These are phyloP conservation scores for Melopsittacus undulatus DNA, from an alignment of 2,797 vertebrate genomes.

Conservation along the genomic window DNA sequence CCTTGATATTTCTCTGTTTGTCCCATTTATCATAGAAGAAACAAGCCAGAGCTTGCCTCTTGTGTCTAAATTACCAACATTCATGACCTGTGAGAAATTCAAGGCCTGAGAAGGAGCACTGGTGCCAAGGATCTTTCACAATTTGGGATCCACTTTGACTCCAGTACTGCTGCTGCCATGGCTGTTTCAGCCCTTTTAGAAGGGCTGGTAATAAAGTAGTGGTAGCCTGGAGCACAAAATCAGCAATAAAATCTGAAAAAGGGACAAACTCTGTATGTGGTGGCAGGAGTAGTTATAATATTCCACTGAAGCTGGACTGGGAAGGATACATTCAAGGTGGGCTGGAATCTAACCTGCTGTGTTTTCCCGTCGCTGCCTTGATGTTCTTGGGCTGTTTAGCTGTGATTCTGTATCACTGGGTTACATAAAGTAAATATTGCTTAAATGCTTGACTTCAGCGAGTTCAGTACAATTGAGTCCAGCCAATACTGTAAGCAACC, in stretches of 20 bases:
- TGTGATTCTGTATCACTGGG: slow-evolving; percentile 8
- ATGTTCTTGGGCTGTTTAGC: not conserved
- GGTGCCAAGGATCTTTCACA: not conserved
- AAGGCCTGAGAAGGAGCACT: not conserved
- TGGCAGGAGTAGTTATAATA: not conserved
- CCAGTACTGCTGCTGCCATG: not conserved
- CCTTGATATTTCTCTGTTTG: not conserved
- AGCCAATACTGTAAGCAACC: not conserved
- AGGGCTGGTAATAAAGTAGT: not conserved
- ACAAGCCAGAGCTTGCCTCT: not conserved
- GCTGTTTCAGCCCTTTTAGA: not conserved
- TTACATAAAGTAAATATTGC: slow-evolving; percentile 29
- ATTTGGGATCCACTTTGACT: not conserved
- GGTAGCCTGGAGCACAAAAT: not conserved
- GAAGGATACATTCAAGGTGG: not conserved
- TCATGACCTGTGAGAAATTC: not conserved
- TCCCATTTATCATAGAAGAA: not conserved
- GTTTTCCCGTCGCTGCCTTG: not conserved
- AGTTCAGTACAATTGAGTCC: not conserved
- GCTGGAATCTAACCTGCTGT: not conserved
- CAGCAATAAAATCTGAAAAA: not conserved
- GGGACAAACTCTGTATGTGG: not conserved
- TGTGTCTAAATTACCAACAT: not conserved
- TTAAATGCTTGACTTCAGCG: slow-evolving; percentile 26
- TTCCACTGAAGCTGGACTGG: not conserved